Conservation (phyloP, 2,888 invertebrate genomes). For the Drosophila borealis region DNA sequence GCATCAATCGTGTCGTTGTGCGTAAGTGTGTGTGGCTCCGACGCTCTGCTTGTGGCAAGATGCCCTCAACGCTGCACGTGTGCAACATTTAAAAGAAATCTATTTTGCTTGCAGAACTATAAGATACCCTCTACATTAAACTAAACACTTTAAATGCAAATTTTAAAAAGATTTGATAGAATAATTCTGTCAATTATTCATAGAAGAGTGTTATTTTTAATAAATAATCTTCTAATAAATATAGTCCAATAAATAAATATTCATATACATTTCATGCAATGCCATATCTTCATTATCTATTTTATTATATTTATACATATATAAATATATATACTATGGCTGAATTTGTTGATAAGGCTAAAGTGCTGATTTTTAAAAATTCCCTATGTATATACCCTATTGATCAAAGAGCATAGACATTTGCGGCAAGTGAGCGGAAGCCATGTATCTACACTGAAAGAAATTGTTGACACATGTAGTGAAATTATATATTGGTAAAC, state of each 20-base stretch:
- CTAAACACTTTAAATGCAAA: not conserved
- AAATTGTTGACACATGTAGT: not conserved
- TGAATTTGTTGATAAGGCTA: no score
- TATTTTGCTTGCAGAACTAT: not conserved
- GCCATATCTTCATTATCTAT: no score
- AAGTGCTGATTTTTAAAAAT: not conserved
- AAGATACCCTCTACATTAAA: slow-evolving; percentile 21
- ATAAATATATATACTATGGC: no score
- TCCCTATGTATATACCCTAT: not conserved
- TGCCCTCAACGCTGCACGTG: slow-evolving; percentile 55
- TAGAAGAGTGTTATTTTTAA: no score
- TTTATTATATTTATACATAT: no score
- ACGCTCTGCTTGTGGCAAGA: slow-evolving; percentile 58
- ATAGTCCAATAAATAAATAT: not conserved
- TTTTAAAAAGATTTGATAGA: no score
- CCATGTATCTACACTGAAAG: slow-evolving; percentile 51
- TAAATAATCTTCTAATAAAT: not conserved
- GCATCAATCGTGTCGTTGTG: slow-evolving; percentile 67
- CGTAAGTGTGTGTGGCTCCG: slow-evolving; percentile 47
- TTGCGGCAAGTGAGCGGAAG: slow-evolving; percentile 47
- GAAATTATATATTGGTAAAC: no score
- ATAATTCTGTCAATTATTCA: no score
- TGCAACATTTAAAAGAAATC: slow-evolving; percentile 19
- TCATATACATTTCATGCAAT: no score
- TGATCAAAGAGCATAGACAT: not conserved